A percentile compares a stretch with the other conserved stretches of the same genome.
phyloP scores from a whole-genome alignment of 1,140 invertebrate genomes.

The Tigriopus japonicus region DNA sequence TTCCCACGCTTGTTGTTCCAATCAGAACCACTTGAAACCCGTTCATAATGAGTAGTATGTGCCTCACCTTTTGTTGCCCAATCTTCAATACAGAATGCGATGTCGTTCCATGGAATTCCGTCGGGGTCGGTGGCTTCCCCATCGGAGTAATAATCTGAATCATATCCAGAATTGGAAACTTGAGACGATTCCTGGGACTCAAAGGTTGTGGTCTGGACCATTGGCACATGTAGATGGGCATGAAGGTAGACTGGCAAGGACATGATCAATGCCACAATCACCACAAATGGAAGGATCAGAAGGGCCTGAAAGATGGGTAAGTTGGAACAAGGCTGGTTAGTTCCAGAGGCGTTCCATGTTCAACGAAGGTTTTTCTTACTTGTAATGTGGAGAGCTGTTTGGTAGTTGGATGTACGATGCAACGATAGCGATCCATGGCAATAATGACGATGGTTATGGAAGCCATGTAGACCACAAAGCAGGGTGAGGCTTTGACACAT shows the following conservation, averaged over 20 bases:
- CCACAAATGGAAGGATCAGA: background rate
- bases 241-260: background rate
- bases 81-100: background rate
- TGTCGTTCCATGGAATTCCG: background rate
- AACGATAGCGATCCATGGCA: background rate
- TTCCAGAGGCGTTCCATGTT: no score
- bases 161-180: no score
- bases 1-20: background rate
- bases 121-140: no score
- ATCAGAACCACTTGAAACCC: no score
- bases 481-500: background rate
- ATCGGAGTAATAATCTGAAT: no score
- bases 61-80: background rate
- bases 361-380: no score
- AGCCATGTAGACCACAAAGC: background rate
- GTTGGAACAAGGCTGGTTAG: no score
- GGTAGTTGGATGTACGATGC: background rate
- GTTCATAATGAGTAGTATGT: no score
- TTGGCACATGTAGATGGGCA: background rate
- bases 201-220: no score
- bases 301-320: no score
- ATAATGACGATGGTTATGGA: background rate
- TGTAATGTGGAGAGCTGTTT: no score
- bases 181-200: no score
- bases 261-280: background rate